Evolutionary conservation across 2,888 invertebrate species (phyloP), one percentile per base, ranked within the genome.

Genomic region (Epistrophe eligans): DNA sequence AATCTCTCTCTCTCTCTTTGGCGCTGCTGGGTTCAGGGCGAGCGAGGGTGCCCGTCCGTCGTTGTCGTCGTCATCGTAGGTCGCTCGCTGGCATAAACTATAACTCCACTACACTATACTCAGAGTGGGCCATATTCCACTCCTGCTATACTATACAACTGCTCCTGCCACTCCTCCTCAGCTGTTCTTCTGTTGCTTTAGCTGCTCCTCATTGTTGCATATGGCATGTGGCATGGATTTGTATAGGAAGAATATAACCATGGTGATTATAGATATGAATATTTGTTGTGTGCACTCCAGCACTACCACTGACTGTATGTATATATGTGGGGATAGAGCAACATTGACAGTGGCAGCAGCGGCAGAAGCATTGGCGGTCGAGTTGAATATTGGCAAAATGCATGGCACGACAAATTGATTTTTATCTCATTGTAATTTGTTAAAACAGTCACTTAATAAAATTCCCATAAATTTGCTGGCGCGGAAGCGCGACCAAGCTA

Each of bases 401-500:
- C 84, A 88, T 82, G 88, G 88, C 88, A 88, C 88, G 88, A 88
- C 88, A 88, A 88, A 88, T 88, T 88, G 88, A 88, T 88, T 88
- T 88, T 88, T 88, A 88, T 88, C 88, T 88, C 83, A 80, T 84
- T 79, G 88, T 88, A 88, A 89, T 89, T 89, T 89, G 89, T 89
- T 89, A 89, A 89, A 88, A 87, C 87, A 88, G 88, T 88, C 88
- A 89, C 89, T 89, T 89, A 89, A 89, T 89, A 89, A 89, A 89
- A 89, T 84, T 88, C 76, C 88, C 89, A 89, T 89, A 89, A 89
- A 89, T 89, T 89, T 84, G 71, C 70, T 81, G 71, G 88, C 87
- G 82, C 88, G 77, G 88, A 87, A 82, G 88, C 80, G 79, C 81
- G 79, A 83, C 58, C 71, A 64, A 55, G 62, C 77, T 73, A 77